Percentiles rank a stretch among this genome's conserved stretches.
These are phyloP conservation scores for Alaudala cheleensis DNA, from an alignment of 2,113 vertebrate genomes.

Conservation along the genomic window DNA sequence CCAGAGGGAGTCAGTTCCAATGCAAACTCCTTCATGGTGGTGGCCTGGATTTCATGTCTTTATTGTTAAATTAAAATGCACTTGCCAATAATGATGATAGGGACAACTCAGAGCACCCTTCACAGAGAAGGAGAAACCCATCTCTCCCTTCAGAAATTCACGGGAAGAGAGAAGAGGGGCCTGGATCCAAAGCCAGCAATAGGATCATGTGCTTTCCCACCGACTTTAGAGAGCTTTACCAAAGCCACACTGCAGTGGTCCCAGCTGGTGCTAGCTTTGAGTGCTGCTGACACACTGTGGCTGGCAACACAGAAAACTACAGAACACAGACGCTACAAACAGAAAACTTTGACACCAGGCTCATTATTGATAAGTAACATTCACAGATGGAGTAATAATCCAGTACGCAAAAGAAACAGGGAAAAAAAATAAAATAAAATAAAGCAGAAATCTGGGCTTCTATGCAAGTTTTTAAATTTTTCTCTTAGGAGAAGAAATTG, in stretches of 20 bases:
- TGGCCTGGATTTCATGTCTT: background rate
- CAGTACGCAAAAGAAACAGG: background rate
- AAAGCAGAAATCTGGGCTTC: background rate
- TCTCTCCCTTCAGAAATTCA: background rate
- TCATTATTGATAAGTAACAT: background rate
- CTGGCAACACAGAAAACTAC: background rate
- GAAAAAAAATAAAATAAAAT: background rate
- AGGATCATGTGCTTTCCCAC: background rate
- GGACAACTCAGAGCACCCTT: background rate
- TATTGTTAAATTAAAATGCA: background rate
- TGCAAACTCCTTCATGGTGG: background rate
- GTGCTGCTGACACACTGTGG: too few relatives aligned
- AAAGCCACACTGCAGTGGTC: background rate
- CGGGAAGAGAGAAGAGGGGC: background rate
- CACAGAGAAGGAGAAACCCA: background rate
- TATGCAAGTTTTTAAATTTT: background rate
- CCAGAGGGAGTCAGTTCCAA: background rate
- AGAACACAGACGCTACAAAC: too few relatives aligned
- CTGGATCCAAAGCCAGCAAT: background rate
- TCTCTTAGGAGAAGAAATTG: background rate
- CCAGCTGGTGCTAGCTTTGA: background rate
- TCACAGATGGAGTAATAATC: background rate
- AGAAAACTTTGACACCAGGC: background rate
- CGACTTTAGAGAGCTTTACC: background rate
- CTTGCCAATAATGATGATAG: accelerated